Base-by-base conservation (phyloP, 2,797 vertebrate genomes). In the Amazonetta brasiliensis region DNA sequence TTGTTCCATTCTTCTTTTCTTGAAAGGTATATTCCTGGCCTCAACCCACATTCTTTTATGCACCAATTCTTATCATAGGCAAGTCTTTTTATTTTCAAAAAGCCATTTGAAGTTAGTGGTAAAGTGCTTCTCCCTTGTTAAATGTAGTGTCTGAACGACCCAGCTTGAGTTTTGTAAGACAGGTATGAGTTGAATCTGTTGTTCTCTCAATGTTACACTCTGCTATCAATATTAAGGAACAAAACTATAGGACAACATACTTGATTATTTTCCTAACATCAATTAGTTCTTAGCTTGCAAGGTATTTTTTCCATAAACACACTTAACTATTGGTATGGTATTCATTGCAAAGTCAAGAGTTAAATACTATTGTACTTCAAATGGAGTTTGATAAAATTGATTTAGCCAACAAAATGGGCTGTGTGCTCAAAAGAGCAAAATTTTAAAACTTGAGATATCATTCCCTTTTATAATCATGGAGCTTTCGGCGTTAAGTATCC, bases 371-470 rank as follows among this genome's bases (percentile, higher is more conserved):
- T 50, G 55, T 52, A 41, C 41, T 86, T 89, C 41, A 73, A 93
- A 87, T 79, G 35, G 69, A 84, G 89, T 93, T 81, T 83, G 87
- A 76, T 89, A 77, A 79, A 96, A 95, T 94, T 82, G 76, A 68
- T 43, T 77, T 80, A 80, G 31, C 48, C 59, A 69, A 28, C 25
- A 75, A 66, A 95, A 84, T 68, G 41, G 83, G 17, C 19, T 83
- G 22, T 58, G 1, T 58, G 39, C 92, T 94, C 66, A 23, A 89
- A 90, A 56, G 37, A 19, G 81, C 26, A 22, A 39, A 80, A 25
- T 25, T 52, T 82, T 58, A 69, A 86, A 89, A 90, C 62, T 44
- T 37, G 35, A 72, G 31, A 28, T 66, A 31, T 20, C 71, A 11
- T 92, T 30, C 26, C 23, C 9, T 31, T 80, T 58, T 58, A 69